These are phyloP conservation scores for Heterodera filipjevi DNA, from an alignment of 2,888 invertebrate genomes.

Conservation along the genomic window DNA sequence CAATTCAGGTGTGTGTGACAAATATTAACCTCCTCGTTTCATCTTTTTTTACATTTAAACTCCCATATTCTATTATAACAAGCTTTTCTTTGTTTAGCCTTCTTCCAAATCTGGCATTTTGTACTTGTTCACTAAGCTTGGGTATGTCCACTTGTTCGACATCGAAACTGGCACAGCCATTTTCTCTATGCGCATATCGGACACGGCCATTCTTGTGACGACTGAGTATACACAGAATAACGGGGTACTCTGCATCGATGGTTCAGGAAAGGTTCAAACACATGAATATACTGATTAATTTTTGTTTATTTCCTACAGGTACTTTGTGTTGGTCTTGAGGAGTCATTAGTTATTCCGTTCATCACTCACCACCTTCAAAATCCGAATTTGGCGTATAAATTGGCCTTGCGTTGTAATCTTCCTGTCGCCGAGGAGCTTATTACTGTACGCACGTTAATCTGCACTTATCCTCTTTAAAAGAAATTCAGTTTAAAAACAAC, in stretches of 20 bases:
- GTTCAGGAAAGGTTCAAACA: slow-evolving; percentile 74
- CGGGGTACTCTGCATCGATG: slow-evolving; percentile 87
- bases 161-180: slow-evolving; percentile 95
- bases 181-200: slow-evolving; percentile 97
- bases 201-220: slow-evolving; percentile 96
- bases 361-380: slow-evolving; percentile 93
- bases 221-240: slow-evolving; percentile 91
- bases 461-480: too few relatives aligned
- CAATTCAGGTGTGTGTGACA: slow-evolving; percentile 98
- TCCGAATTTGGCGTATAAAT: slow-evolving; percentile 88
- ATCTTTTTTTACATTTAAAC: too few relatives aligned
- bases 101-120: slow-evolving; percentile 93
- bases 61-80: too few relatives aligned
- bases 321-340: slow-evolving; percentile 94
- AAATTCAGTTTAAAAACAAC: too few relatives aligned
- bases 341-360: slow-evolving; percentile 94
- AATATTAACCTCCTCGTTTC: too few relatives aligned
- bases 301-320: too few relatives aligned
- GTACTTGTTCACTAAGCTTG: slow-evolving; percentile 96
- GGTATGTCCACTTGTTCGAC: slow-evolving; percentile 97
- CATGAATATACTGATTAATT: too few relatives aligned
- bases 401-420: slow-evolving; percentile 95
- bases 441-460: too few relatives aligned
- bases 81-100: slow-evolving; percentile 74
- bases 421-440: slow-evolving; percentile 96